phyloP scores from a whole-genome alignment of 2,113 vertebrate species.

The Psophia crepitans region DNA sequence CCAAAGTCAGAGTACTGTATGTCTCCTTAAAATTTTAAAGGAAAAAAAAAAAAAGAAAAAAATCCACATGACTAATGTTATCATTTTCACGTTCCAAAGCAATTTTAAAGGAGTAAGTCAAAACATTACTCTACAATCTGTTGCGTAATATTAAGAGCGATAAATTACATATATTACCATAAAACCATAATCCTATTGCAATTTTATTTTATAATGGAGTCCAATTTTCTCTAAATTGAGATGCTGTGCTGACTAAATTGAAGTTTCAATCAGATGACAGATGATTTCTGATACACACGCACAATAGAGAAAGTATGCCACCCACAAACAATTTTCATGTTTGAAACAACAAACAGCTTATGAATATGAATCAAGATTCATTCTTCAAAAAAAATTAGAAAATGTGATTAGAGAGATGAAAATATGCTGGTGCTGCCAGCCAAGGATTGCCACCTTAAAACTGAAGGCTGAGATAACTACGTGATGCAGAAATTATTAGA shows the following conservation, averaged over 20 bases:
- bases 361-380: conserved; percentile 14
- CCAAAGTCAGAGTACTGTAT: neutral
- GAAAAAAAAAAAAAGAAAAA: neutral
- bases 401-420: neutral
- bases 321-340: conserved; percentile 43
- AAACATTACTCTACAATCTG: conserved; percentile 22
- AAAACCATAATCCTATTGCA: conserved; percentile 37
- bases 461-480: neutral
- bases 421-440: neutral
- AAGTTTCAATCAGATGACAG: conserved; percentile 50
- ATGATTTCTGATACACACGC: conserved; percentile 42
- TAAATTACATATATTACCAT: conserved; percentile 39
- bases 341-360: conserved; percentile 39
- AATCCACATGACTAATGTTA: neutral
- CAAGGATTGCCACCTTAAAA: neutral
- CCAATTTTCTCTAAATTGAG: conserved; percentile 55
- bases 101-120: conserved; percentile 34
- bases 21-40: neutral
- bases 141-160: conserved; percentile 21
- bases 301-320: conserved; percentile 20
- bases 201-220: conserved; percentile 46
- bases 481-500: neutral
- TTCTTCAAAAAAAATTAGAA: neutral
- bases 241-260: conserved; percentile 38
- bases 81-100: neutral